Evolutionary conservation across 2,888 invertebrate genomes (phyloP), one percentile per base, ranked within the genome.

Genomic region (Nymphalis urticae): DNA sequence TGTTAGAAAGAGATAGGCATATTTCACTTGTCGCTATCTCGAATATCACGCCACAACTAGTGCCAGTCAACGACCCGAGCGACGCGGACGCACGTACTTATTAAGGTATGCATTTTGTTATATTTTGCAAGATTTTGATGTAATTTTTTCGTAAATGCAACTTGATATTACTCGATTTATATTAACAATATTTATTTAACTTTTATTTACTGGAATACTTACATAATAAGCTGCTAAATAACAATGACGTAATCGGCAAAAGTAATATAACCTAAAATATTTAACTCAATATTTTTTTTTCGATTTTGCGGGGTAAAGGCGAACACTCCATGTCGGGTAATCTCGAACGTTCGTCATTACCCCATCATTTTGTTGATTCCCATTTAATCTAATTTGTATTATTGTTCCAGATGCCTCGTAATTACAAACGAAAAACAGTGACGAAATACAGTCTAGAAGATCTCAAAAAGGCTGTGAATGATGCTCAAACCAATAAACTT

Each of bases 321-420:
- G n/a, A n/a, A n/a, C n/a, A n/a, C n/a, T n/a, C n/a, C n/a, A n/a
- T n/a, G n/a, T n/a, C n/a, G n/a, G n/a, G n/a, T n/a, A n/a, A n/a
- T n/a, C n/a, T 48, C 48, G 17, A 1, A 9, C 48, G 48, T 48
- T 48, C 17, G 48, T 48, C 17, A 48, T 48, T 48, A 9, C 16
- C 48, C 48, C 17, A 16, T 48, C 17, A 48, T 48, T 36, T 36
- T 36, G 36, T 36, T 36, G 36, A 36, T 36, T 36, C 36, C 36
- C 36, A 36, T 6, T 36, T 36, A 36, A 36, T 36, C 36, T 36
- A 36, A 36, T 36, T 36, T 36, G 36, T 36, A 36, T 36, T 36
- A 36, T 36, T 36, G 36, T 36, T 36, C 36, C 36, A 69, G 64
- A 72, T 72, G 72, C 66, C 66, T 56, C 62, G 72, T 61, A 66